Evolutionary conservation across 2,113 vertebrate species (phyloP), one percentile per base, ranked within the genome.

Genomic region (Cavia aperea): DNA sequence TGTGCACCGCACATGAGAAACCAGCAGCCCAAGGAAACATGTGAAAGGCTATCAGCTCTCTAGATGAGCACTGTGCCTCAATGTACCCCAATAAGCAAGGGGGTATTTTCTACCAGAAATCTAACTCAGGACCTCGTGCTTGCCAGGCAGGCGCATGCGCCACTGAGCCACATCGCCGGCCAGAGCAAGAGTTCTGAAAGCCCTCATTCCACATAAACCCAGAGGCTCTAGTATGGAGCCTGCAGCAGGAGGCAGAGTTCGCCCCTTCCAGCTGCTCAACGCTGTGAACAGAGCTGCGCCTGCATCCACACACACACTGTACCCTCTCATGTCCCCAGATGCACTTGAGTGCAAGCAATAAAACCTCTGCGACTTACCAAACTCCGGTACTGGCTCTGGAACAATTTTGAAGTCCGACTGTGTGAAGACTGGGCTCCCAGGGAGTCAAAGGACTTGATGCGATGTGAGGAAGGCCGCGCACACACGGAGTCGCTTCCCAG

Each of bases 321-420:
- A 49, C 29, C 16, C 24, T 4, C 62, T 75, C 43, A 10, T 0
- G 9, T 21, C 49, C 73, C 54, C 87, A 21, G 31, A 70, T 2
- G 2, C 0, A 54, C 6, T 6, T 5, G 10, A 73, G 33, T 4
- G 43, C 18, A 46, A 56, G 5, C 13, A 68, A 51, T 39, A 60
- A 56, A 43, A 24, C 23, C 39, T 39, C 56, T 51, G 54, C 91
- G 91, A 96, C 98, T 98, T 97, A 99, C 99, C 99, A 99, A 97
- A 98, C 99, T 99, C 96, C 99, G 98, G 97, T 99, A 99, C 97
- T 99, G 99, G 97, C 98, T 99, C 97, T 99, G 99, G 96, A 99
- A 98, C 96, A 99, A 97, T 97, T 99, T 99, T 96, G 99, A 99
- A 96, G 98, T 98, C 95, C 99, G 98, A 49, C 98, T 97, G 94